Conservation (phyloP, 2,888 invertebrate species). For the Lasioglossum pauxillum region DNA sequence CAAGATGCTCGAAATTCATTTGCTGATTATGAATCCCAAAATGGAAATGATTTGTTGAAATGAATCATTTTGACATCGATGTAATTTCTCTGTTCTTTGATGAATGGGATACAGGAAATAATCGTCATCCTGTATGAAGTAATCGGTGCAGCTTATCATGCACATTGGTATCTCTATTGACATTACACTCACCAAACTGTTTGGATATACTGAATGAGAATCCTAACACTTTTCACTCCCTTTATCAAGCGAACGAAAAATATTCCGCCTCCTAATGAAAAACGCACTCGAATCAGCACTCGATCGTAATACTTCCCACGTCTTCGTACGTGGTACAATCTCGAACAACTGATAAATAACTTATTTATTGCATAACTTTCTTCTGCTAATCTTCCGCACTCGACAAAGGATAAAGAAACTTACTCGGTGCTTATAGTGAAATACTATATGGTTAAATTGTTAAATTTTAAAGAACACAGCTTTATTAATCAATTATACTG, state of each 20-base stretch:
- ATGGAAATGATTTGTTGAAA: neutral
- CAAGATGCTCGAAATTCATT: neutral
- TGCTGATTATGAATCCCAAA: neutral
- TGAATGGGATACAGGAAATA: neutral
- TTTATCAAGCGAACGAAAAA: constrained; percentile 1
- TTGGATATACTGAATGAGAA: constrained; percentile 1
- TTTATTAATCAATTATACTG: too few species aligned
- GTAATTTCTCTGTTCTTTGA: neutral
- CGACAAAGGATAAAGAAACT: neutral
- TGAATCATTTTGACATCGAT: neutral
- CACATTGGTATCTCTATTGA: constrained; percentile 22
- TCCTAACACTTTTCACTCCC: neutral
- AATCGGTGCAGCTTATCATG: neutral
- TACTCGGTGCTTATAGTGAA: neutral
- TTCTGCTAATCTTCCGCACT: neutral
- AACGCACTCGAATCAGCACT: neutral
- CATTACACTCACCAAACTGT: neutral
- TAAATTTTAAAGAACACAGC: too few species aligned
- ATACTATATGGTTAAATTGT: too few species aligned
- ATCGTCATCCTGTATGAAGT: neutral
- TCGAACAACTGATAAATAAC: neutral
- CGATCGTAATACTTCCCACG: neutral
- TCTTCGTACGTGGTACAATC: neutral
- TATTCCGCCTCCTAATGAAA: neutral
- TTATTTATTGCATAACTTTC: constrained; percentile 5